Percentiles rank a stretch among this genome's conserved stretches.
phyloP scores from a whole-genome alignment of 2,888 invertebrate species.

The Platycheirus rosarum region DNA sequence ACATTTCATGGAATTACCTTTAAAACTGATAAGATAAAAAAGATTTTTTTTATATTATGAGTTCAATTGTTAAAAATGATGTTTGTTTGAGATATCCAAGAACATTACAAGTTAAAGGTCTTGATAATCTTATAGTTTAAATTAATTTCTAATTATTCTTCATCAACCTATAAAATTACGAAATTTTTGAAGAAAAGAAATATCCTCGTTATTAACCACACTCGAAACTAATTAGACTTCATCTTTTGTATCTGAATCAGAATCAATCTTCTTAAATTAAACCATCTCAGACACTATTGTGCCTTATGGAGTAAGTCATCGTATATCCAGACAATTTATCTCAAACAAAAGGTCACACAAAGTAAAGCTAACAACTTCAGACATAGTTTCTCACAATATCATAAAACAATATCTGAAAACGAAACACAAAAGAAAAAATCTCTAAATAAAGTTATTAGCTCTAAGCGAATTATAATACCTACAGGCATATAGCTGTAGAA shows the following conservation, averaged over 20 bases:
- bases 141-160: too few species aligned
- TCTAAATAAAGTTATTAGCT: constrained; percentile 57
- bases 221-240: neutral
- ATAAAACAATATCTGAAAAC: constrained; percentile 2
- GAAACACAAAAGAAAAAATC: neutral
- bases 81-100: too few species aligned
- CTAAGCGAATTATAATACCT: constrained; percentile 28
- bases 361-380: constrained; percentile 12
- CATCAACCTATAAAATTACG: too few species aligned
- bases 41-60: too few species aligned
- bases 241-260: neutral
- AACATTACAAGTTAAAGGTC: too few species aligned
- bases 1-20: too few species aligned
- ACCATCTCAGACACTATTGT: neutral
- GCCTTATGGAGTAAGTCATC: neutral
- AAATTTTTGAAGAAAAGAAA: too few species aligned
- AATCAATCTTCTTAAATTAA: neutral
- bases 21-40: too few species aligned
- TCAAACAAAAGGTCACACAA: constrained; percentile 25
- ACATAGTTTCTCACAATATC: constrained; percentile 34
- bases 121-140: too few species aligned
- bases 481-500: constrained; percentile 6
- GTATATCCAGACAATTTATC: neutral
- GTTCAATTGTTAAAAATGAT: too few species aligned
- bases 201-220: neutral